Conservation (phyloP, 2,888 invertebrate genomes). For the Artemia sp. region DNA sequence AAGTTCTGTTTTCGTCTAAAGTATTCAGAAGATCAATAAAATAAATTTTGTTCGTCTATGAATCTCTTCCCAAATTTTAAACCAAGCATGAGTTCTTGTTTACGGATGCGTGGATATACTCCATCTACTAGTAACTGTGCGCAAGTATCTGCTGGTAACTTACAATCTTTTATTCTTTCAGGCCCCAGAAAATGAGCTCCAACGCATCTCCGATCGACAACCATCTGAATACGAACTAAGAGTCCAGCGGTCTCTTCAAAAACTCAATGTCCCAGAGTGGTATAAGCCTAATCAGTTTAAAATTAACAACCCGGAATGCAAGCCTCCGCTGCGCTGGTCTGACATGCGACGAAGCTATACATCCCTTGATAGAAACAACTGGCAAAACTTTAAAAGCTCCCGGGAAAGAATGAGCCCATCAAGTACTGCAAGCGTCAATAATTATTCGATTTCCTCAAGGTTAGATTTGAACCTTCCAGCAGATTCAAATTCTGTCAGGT, state of each 20-base stretch:
- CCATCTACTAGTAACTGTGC: too few species aligned
- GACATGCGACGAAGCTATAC: constrained; percentile 15
- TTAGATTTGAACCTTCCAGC: constrained; percentile 32
- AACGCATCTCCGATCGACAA: constrained; percentile 58
- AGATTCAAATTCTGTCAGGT: too few species aligned
- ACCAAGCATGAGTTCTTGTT: too few species aligned
- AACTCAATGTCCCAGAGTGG: constrained; percentile 89
- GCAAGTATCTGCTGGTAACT: too few species aligned
- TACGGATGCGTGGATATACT: too few species aligned
- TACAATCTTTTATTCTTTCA: constrained; percentile 36
- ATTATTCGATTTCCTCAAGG: constrained; percentile 45
- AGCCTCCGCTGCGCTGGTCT: constrained; percentile 18
- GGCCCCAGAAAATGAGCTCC: constrained; percentile 87
- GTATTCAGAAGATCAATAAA: too few species aligned
- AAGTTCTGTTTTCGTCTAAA: too few species aligned
- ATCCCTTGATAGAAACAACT: constrained; percentile 23
- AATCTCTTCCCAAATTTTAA: too few species aligned
- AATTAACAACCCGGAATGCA: constrained; percentile 21
- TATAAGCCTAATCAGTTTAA: constrained; percentile 39
- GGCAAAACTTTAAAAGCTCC: constrained; percentile 16
- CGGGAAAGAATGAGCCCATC: constrained; percentile 23
- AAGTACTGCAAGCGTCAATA: constrained; percentile 28
- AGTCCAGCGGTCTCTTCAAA: constrained; percentile 78
- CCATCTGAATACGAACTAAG: constrained; percentile 86
- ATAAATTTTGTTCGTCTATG: too few species aligned